A percentile compares a stretch with the other conserved stretches of the same genome.
These are phyloP conservation scores for Notamacropus eugenii DNA, from an alignment of 2,797 vertebrate genomes.

Conservation along the genomic window DNA sequence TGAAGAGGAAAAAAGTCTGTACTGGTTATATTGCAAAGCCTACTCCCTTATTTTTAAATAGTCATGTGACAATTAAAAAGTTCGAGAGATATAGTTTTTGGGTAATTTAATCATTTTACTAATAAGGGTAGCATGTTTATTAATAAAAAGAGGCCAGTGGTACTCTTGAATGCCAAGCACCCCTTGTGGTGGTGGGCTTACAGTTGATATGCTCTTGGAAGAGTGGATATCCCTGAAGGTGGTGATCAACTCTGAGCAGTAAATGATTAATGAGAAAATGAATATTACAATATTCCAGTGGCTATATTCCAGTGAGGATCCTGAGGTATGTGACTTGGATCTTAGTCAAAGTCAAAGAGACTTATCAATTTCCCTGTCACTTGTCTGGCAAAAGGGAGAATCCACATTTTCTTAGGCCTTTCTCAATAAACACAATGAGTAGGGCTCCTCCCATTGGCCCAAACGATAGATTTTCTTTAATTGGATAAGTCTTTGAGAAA, in stretches of 20 bases:
- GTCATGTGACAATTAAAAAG: not conserved
- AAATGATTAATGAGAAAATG: not conserved
- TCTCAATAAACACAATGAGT: not conserved
- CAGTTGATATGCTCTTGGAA: not conserved
- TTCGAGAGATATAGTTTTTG: not conserved
- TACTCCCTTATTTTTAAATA: not conserved
- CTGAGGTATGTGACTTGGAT: not conserved
- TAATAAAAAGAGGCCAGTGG: not conserved
- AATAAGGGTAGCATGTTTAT: not conserved
- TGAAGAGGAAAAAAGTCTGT: not conserved
- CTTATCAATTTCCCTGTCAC: not conserved
- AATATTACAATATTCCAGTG: not conserved
- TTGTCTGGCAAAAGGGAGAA: not conserved
- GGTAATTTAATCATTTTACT: not conserved
- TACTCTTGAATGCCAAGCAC: not conserved
- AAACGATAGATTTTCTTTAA: not conserved
- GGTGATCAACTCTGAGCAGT: not conserved
- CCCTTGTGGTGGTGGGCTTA: not conserved
- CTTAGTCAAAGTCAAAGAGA: not conserved
- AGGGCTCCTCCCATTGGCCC: not conserved
- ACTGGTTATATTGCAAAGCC: not conserved
- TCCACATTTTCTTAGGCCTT: not conserved
- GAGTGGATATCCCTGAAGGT: not conserved
- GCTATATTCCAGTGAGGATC: not conserved
- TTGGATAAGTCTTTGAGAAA: not conserved